These are phyloP conservation scores for Cheilosia pagana DNA, from an alignment of 2,888 invertebrate genomes.

Conservation along the genomic window DNA sequence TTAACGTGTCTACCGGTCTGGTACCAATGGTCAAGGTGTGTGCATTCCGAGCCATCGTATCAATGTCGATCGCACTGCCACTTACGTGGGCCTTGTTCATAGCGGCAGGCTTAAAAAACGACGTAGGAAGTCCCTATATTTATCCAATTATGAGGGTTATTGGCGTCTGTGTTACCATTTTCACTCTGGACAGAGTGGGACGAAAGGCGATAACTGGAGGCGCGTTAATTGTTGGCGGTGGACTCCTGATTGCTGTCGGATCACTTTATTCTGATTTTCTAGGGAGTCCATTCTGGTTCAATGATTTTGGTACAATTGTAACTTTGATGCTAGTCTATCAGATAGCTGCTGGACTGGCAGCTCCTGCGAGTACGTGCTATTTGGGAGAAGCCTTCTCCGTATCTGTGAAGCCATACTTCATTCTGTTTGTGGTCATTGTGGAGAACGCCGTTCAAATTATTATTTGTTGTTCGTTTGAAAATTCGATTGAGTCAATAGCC, in stretches of 20 bases:
- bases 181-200: conserved; percentile 77
- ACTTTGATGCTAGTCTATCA: conserved; percentile 76
- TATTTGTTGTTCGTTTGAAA: conserved; percentile 3
- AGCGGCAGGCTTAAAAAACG: background rate
- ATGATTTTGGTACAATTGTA: background rate
- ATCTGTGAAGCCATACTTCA: conserved; percentile 77
- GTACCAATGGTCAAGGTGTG: conserved; percentile 77
- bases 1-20: conserved; percentile 75
- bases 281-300: no score
- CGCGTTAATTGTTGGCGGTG: conserved; percentile 75
- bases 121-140: conserved; percentile 13
- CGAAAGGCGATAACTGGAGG: conserved; percentile 77
- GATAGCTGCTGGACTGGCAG: conserved; percentile 78
- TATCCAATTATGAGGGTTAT: conserved; percentile 76
- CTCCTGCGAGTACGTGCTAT: conserved; percentile 77
- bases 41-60: conserved; percentile 77
- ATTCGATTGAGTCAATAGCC: background rate
- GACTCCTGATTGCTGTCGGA: conserved; percentile 76
- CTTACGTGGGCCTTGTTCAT: conserved; percentile 53
- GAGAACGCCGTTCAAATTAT: conserved; percentile 77
- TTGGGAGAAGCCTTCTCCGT: conserved; percentile 80
- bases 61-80: conserved; percentile 78
- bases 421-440: conserved; percentile 77
- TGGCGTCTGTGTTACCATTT: conserved; percentile 62
- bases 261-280: conserved; percentile 64